Base-by-base conservation (phyloP, 2,113 vertebrate species). In the Blennius ocellaris region DNA sequence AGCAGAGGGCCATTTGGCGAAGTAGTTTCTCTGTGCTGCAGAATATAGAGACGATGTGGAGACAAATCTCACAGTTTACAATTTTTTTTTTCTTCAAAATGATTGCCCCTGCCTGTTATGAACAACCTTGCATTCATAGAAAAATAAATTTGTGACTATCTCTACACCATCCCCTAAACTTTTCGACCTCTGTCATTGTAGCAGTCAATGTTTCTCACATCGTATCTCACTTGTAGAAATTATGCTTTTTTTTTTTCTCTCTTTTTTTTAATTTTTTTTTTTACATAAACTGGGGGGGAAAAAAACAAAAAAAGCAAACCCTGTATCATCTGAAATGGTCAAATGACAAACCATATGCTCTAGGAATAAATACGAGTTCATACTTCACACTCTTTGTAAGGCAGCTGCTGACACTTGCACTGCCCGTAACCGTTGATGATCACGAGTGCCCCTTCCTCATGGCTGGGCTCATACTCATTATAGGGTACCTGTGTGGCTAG, bases 371-470 rank as follows among this genome's bases (percentile, higher is more conserved):
- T 93, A 93, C 81, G 83, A 89, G 89, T 95, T 97, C 95, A 98
- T 95, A 99, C 97, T 96, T 99, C 97, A 95, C 97, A 99, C 96
- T 99, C 97, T 96, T 99, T 98, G 85, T 98, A 98, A 91, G 97
- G 97, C 95, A 99, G 96, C 91, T 98, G 97, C 95, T 99, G 97
- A 93, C 97, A 99, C 92, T 98, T 98, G 96, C 97, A 98, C 95
- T 98, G 97, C 96, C 97, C 97, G 1, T 98, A 98, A 89, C 97
- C 97, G 45, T 99, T 99, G 84, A 98, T 98, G 93, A 99, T 98
- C 92, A 98, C 98, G 77, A 99, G 96, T 69, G 97, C 97, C 81
- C 97, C 97, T 68, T 95, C 94, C 90, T 98, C 97, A 76, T 99
- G 97, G 91, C 96, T 96, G 88, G 97, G 95, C 93, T 99, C 97